Percentiles rank a stretch among this genome's conserved stretches.
phyloP scores from a whole-genome alignment of 2,888 invertebrate genomes.

The Eledona agricola region DNA sequence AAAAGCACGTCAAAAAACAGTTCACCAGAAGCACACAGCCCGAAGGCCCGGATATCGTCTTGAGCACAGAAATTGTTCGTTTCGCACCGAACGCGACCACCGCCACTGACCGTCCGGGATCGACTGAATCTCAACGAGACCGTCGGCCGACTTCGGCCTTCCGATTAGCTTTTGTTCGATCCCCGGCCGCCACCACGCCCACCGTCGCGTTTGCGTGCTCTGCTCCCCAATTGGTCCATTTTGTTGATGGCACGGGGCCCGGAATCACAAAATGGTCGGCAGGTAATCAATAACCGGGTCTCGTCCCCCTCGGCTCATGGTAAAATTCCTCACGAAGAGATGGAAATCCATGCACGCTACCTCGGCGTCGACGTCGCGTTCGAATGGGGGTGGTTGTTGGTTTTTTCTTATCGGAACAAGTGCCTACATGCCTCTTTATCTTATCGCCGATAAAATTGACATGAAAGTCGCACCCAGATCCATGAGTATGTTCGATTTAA shows the following conservation, averaged over 20 bases:
- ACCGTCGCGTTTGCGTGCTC: constrained; percentile 47
- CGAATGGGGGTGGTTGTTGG: constrained; percentile 8
- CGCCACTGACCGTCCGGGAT: constrained; percentile 34
- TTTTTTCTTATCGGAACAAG: constrained; percentile 15
- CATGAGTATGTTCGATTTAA: constrained; percentile 19
- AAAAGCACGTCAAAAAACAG: constrained; percentile 54
- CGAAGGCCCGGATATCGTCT: constrained; percentile 7
- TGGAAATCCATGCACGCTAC: background rate
- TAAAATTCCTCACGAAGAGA: constrained; percentile 43
- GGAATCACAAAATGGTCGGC: constrained; percentile 62
- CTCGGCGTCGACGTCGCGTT: background rate
- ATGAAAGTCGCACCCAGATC: constrained; percentile 25
- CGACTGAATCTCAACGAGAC: constrained; percentile 39
- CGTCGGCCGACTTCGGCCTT: constrained; percentile 47
- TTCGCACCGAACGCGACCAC: constrained; percentile 31
- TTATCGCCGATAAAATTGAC: constrained; percentile 28
- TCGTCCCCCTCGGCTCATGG: constrained; percentile 46
- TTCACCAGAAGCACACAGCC: constrained; percentile 40
- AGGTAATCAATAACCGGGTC: constrained; percentile 58
- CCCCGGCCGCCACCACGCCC: constrained; percentile 41
- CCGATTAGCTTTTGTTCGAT: constrained; percentile 44
- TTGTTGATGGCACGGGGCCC: constrained; percentile 50
- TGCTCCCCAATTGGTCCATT: constrained; percentile 52
- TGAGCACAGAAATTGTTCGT: constrained; percentile 5
- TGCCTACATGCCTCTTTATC: constrained; percentile 18